Evolutionary conservation across 2,113 vertebrate species (phyloP), one percentile per base, ranked within the genome.

Genomic region (Pterocles burchelli): DNA sequence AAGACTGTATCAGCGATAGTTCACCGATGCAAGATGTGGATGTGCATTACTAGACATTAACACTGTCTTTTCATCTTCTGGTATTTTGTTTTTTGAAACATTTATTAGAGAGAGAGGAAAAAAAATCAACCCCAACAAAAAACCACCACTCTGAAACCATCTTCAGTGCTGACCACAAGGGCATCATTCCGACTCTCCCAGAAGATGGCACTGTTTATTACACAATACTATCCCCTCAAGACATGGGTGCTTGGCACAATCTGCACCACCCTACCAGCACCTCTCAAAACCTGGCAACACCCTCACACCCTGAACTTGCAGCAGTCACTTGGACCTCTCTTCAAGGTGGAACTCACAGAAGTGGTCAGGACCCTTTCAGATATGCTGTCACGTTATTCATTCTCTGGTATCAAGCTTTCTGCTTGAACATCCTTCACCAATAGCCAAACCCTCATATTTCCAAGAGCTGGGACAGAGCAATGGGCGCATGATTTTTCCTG

Each of bases 171-270:
- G 89, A 33, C 43, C 70, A 54, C 65, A 75, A 46, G 86, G 86
- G 24, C 80, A 77, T 9, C 14, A 29, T 59, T 71, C 82, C 63
- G 3, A 15, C 68, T 87, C 88, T 81, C 95, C 98, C 96, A 96
- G 96, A 72, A 97, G 93, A 97, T 90, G 96, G 97, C 94, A 94
- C 95, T 97, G 89, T 93, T 95, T 78, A 80, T 98, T 97, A 76
- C 24, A 90, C 61, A 86, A 92, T 68, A 55, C 59, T 61, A 45
- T 26, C 76, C 54, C 73, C 36, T 80, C 59, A 26, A 59, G 55
- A 43, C 73, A 21, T 2, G 70, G 92, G 46, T 31, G 46, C 36
- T 45, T 19, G 41, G 72, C 38, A 24, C 85, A 33, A 36, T 46
- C 5, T 13, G 46, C 65, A 79, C 43, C 11, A 55, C 61, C 63